Evolutionary conservation across 2,113 vertebrate species (phyloP), one percentile per base, ranked within the genome.

Genomic region (Gymnarchus niloticus): DNA sequence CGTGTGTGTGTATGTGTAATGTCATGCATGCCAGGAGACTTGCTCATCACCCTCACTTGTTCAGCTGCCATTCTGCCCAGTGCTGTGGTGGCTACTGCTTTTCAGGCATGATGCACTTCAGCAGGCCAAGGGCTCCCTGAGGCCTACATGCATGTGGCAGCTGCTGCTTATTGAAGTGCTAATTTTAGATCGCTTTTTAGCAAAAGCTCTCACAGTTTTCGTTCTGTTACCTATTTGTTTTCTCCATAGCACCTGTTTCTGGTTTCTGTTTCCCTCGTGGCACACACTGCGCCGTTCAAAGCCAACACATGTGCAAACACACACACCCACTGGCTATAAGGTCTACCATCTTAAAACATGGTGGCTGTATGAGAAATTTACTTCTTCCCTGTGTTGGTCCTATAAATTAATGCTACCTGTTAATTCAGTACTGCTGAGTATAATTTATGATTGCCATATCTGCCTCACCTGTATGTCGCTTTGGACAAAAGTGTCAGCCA

Each of bases 161-260:
- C 89, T 87, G 89, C 46, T 85, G 86, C 88, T 87, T 90, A 85
- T 87, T 88, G 80, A 83, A 69, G 3, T 44, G 69, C 86, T 87
- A 90, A 88, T 86, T 88, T 87, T 89, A 88, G 87, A 85, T 83
- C 78, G 87, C 88, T 89, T 89, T 90, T 89, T 65, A 89, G 88
- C 86, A 90, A 90, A 76, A 87, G 77, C 65, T 54, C 48, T 83
- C 80, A 78, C 81, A 88, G 87, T 73, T 86, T 88, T 69, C 80
- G 54, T 87, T 86, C 65, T 56, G 44, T 65, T 61, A 84, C 61
- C 56, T 84, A 86, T 81, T 57, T 78, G 25, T 90, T 46, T 84
- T 56, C 81, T 61, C 44, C 56, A 51, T 37, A 3, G 17, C 88
- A 87, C 82, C 88, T 89, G 89, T 48, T 88, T 41, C 33, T 80